Evolutionary conservation across 1,140 invertebrate species (phyloP).

Genomic region (Hycleus phaleratus): DNA sequence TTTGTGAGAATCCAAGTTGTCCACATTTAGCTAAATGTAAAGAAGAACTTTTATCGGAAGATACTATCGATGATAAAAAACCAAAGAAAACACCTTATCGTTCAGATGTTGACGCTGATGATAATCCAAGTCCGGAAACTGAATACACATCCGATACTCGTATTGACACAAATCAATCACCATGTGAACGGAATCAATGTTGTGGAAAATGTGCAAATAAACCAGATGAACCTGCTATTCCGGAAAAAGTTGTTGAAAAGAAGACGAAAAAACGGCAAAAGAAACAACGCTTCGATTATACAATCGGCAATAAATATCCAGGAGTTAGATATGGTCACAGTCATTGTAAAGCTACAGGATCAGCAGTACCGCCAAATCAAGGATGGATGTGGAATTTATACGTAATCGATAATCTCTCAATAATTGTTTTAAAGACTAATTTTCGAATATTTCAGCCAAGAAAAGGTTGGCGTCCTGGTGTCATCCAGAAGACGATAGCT

Average conservation of each 20-base stretch:
- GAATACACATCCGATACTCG: not conserved
- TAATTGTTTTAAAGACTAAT: conserved; percentile 23
- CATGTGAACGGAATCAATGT: not conserved
- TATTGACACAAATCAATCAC: not conserved
- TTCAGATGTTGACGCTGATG: not conserved
- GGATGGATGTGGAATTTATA: conserved; percentile 51
- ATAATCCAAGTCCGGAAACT: not conserved
- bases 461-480: conserved; percentile 48
- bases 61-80: not conserved
- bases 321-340: conserved; percentile 47
- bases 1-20: conserved; percentile 6
- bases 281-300: conserved; percentile 28
- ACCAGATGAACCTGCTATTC: not conserved
- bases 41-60: not conserved
- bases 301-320: conserved; percentile 36
- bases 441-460: conserved; percentile 36
- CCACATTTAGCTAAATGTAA: not conserved
- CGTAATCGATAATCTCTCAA: conserved; percentile 8
- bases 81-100: not conserved
- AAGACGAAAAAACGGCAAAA: conserved; percentile 20
- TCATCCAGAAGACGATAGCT: conserved; percentile 45
- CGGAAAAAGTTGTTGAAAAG: not conserved
- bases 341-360: conserved; percentile 39
- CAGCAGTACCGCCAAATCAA: conserved; percentile 46
- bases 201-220: not conserved